Percentiles rank a stretch among this genome's conserved stretches.
Conservation (phyloP, 1,140 invertebrate species). For the Notospermus geniculatus region DNA sequence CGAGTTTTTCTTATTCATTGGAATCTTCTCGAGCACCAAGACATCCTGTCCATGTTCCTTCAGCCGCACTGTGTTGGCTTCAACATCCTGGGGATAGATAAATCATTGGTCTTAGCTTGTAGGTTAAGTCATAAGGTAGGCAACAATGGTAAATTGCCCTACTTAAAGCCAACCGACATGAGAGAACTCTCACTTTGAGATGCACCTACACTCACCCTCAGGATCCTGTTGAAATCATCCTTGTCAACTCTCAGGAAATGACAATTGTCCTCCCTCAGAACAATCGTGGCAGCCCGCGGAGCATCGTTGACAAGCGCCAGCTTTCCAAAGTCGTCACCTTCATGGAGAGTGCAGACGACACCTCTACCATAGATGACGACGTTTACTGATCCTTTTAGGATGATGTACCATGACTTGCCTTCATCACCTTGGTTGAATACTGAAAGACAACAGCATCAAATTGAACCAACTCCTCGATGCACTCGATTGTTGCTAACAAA, state of each 20-base stretch:
- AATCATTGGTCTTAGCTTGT: conserved; percentile 10
- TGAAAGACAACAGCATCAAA: conserved; percentile 50
- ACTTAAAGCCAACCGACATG: too few relatives aligned
- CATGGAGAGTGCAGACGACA: conserved; percentile 76
- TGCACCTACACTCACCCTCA: conserved; percentile 62
- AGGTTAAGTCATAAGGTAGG: too few relatives aligned
- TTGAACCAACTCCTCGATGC: too few relatives aligned
- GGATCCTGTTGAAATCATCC: conserved; percentile 81
- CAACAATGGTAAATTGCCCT: too few relatives aligned
- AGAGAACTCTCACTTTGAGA: too few relatives aligned
- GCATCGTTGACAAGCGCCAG: conserved; percentile 83
- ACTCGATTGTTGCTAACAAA: too few relatives aligned
- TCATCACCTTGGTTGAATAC: conserved; percentile 88
- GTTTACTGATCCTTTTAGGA: conserved; percentile 80
- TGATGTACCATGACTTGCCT: conserved; percentile 86
- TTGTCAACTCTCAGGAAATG: conserved; percentile 85
- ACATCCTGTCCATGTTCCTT: conserved; percentile 87
- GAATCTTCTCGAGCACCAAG: conserved; percentile 76
- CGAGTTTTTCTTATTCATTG: conserved; percentile 40
- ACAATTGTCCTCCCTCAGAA: conserved; percentile 78
- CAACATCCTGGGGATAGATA: conserved; percentile 65
- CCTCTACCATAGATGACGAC: conserved; percentile 80
- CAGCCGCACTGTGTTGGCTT: conserved; percentile 82
- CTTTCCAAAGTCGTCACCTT: conserved; percentile 88
- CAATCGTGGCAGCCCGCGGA: conserved; percentile 82